These are phyloP conservation scores for Schizaphis graminum DNA, from an alignment of 2,888 invertebrate genomes.

Conservation along the genomic window DNA sequence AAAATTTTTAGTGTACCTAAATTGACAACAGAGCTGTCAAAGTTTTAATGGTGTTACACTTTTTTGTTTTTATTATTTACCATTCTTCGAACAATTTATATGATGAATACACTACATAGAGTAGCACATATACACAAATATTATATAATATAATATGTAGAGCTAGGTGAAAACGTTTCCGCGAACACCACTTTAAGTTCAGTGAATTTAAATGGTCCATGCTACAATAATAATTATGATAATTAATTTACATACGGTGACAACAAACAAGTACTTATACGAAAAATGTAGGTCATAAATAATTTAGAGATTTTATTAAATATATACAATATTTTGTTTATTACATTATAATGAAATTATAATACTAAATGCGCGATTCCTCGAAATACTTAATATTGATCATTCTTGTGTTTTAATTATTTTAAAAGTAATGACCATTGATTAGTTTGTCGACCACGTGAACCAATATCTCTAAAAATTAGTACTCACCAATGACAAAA, in stretches of 20 bases:
- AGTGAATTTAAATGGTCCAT: background rate
- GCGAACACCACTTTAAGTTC: background rate
- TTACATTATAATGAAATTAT: too few species aligned
- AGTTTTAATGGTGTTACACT: background rate
- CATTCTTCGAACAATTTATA: background rate
- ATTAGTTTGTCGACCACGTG: background rate
- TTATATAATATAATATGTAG: background rate
- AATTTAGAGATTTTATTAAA: background rate
- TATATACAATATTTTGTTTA: too few species aligned
- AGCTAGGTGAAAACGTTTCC: background rate
- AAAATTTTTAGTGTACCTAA: background rate
- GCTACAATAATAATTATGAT: background rate
- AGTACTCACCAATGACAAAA: background rate
- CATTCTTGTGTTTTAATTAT: background rate
- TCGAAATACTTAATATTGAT: background rate
- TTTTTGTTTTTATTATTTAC: background rate
- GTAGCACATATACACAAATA: background rate
- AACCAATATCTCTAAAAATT: background rate
- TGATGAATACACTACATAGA: background rate
- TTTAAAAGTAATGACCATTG: background rate
- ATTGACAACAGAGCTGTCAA: background rate
- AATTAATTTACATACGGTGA: background rate
- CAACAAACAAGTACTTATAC: background rate
- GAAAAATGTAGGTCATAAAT: background rate
- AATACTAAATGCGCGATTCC: background rate